phyloP scores from a whole-genome alignment of 2,113 vertebrate genomes.

The Syngnathus scovelli region DNA sequence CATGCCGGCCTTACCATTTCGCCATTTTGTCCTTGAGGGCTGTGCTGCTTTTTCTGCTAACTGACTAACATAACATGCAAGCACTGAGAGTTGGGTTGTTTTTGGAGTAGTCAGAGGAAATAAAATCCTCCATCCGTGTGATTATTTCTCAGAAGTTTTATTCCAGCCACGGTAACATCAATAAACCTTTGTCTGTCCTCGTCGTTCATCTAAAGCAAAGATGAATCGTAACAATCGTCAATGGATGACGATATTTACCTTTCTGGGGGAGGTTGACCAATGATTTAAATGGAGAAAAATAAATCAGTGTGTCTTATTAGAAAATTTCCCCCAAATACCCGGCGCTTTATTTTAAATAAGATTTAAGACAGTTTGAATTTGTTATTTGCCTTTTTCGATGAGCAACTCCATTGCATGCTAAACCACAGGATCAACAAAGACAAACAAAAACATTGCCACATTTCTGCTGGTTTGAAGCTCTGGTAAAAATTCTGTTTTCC shows the following conservation, averaged over 20 bases:
- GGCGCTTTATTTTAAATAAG: not conserved
- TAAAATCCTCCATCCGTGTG: not conserved
- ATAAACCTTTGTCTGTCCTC: not conserved
- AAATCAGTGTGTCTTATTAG: no score
- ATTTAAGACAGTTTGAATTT: not conserved
- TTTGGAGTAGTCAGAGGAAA: slow-evolving; percentile 1
- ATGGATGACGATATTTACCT: not conserved
- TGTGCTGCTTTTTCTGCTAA: not conserved
- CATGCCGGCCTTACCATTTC: slow-evolving; percentile 3
- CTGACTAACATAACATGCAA: slow-evolving; percentile 3
- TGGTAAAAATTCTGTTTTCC: slow-evolving; percentile 7
- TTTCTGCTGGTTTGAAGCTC: not conserved
- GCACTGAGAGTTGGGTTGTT: not conserved
- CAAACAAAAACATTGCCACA: not conserved
- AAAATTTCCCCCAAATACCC: no score
- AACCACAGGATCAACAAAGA: slow-evolving; percentile 12
- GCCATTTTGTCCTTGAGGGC: no score
- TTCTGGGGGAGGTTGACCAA: not conserved
- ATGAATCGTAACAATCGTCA: not conserved
- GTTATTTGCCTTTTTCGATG: not conserved
- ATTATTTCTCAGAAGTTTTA: slow-evolving; percentile 2
- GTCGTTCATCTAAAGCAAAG: not conserved
- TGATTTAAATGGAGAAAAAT: not conserved
- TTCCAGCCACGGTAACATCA: not conserved
- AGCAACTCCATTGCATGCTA: not conserved